Base-by-base conservation (phyloP, 2,797 vertebrate species). In the Saxicola maurus region DNA sequence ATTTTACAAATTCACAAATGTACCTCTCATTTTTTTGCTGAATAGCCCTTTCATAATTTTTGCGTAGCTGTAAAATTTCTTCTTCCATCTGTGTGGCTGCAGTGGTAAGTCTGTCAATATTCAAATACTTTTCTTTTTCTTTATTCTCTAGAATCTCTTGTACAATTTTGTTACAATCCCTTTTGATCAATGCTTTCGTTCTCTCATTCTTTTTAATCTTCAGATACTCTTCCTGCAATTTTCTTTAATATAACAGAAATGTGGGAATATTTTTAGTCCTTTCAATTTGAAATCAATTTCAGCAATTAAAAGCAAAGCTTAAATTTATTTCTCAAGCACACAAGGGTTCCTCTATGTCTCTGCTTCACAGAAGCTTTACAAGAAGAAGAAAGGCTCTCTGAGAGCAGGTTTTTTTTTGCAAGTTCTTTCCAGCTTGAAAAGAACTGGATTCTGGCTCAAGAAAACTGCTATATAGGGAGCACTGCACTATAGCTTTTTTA, bases 21-120 rank as follows among this genome's bases (percentile, higher is more conserved):
- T 95, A 99, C 99, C 98, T 97, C 62, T 98, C 97, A 19, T 98
- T 98, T 72, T 97, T 97, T 46, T 91, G 96, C 92, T 98, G 95
- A 42, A 98, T 25, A 6, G 93, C 97, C 48, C 86, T 94, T 45
- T 98, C 95, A 0, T 97, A 97, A 64, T 92, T 98, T 86, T 97
- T 98, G 37, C 82, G 96, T 17, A 98, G 94, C 40, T 97, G 97
- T 49, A 97, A 89, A 73, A 98, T 97, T 30, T 97, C 95, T 60
- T 97, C 95, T 83, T 99, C 98, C 3, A 97, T 94, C 37, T 30
- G 13, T 64, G 96, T 96, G 75, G 98, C 96, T 24, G 38, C 95
- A 80, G 93, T 82, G 38, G 96, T 95, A 13, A 99, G 98, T 45
- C 93, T 97, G 83, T 96, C 93, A 19, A 98, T 81, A 46, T 97